Conservation (phyloP, 2,113 vertebrate species). For the Corythornis cristatus region DNA sequence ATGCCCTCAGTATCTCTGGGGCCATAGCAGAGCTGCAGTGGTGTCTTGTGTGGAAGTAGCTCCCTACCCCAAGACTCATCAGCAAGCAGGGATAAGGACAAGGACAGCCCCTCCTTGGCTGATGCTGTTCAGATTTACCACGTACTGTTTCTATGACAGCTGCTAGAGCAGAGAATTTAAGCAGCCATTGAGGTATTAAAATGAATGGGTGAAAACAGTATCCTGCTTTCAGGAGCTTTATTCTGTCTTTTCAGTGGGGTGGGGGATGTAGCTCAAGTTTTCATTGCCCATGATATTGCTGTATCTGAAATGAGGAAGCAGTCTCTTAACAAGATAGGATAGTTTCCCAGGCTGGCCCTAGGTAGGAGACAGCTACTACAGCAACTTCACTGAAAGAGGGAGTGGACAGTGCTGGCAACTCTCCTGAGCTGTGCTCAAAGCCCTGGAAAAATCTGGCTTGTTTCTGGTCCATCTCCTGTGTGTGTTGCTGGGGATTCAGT, state of each 20-base stretch:
- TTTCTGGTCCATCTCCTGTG: not conserved
- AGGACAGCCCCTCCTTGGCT: not conserved
- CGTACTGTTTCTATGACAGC: not conserved
- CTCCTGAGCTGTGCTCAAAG: not conserved
- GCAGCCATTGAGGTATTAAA: not conserved
- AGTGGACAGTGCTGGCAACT: not conserved
- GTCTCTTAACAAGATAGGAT: not conserved
- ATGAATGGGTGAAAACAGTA: not conserved
- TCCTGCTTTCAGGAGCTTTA: not conserved
- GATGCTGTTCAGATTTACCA: not conserved
- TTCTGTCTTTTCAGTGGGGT: not conserved
- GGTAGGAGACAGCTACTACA: not conserved
- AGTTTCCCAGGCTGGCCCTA: not conserved
- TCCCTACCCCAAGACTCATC: accelerated
- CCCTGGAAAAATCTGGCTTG: not conserved
- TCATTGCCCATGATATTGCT: not conserved
- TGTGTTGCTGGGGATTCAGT: not conserved
- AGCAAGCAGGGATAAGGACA: not conserved
- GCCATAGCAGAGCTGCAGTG: accelerated
- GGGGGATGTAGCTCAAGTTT: not conserved
- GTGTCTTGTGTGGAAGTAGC: not conserved
- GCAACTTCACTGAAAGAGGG: not conserved
- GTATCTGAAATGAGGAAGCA: not conserved
- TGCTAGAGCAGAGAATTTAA: not conserved
- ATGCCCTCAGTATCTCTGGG: too few relatives aligned